These are phyloP conservation scores for Phyllostomus discolor DNA, from an alignment of 2,113 vertebrate genomes.

Conservation along the genomic window DNA sequence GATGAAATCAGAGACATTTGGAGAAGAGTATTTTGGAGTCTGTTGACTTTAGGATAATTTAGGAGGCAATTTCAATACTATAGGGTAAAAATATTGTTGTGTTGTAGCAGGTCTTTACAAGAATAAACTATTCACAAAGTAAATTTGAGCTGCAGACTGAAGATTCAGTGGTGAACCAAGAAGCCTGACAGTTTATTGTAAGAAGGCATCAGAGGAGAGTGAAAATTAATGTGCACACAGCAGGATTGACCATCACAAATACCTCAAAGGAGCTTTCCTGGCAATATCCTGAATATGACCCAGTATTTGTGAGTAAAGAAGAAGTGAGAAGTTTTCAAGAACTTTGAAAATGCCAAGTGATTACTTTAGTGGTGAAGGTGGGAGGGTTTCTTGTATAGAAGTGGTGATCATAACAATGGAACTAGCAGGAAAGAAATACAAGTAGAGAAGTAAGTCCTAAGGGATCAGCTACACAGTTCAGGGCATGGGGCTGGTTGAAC, in stretches of 20 bases:
- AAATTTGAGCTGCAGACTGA: too few species aligned
- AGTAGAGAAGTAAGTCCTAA: background rate
- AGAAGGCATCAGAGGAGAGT: background rate
- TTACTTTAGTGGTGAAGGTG: background rate
- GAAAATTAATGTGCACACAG: background rate
- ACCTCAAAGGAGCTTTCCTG: background rate
- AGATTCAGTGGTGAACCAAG: background rate
- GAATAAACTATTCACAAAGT: too few species aligned
- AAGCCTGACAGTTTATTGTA: background rate
- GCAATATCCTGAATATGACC: background rate
- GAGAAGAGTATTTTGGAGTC: background rate
- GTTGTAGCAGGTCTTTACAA: too few species aligned
- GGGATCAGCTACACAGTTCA: background rate
- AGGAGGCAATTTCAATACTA: too few species aligned
- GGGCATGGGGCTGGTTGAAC: background rate
- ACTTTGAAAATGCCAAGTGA: background rate
- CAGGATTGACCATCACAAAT: background rate
- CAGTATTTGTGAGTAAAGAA: background rate
- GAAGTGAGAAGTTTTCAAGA: background rate
- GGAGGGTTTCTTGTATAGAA: background rate
- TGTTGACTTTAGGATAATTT: too few species aligned
- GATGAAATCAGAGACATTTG: background rate
- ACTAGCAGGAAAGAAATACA: background rate
- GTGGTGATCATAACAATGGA: background rate
- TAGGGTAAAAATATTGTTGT: too few species aligned